Percentiles rank a stretch among this genome's conserved stretches.
These are phyloP conservation scores for Gadus chalcogrammus DNA, from an alignment of 2,113 vertebrate genomes.

Conservation along the genomic window DNA sequence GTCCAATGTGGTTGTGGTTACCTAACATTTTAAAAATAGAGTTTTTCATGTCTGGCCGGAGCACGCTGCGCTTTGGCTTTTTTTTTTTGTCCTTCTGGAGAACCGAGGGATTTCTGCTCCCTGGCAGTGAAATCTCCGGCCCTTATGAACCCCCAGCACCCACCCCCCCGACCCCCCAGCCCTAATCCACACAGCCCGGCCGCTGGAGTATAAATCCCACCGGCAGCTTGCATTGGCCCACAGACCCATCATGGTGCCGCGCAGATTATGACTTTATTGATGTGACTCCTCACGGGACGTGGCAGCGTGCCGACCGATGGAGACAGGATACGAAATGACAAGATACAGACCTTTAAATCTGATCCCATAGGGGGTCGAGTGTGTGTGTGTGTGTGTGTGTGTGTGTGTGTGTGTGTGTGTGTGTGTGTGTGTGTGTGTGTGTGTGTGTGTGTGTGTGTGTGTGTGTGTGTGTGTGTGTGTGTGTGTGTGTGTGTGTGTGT, in stretches of 20 bases:
- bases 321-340: slow-evolving; percentile 17
- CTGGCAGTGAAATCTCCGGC: slow-evolving; percentile 50
- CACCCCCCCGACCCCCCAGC: slow-evolving; percentile 26
- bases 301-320: slow-evolving; percentile 40
- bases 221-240: slow-evolving; percentile 41
- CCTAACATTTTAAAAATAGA: slow-evolving; percentile 46
- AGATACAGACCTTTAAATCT: slow-evolving; percentile 31
- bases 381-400: background rate
- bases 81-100: slow-evolving; percentile 13
- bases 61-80: background rate
- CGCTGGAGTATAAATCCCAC: slow-evolving; percentile 52
- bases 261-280: slow-evolving; percentile 44
- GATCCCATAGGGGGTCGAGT: background rate
- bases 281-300: slow-evolving; percentile 42
- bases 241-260: slow-evolving; percentile 34
- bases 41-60: slow-evolving; percentile 20
- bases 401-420: background rate
- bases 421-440: background rate
- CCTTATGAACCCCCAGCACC: slow-evolving; percentile 3
- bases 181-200: slow-evolving; percentile 65
- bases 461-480: background rate
- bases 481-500: background rate
- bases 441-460: background rate
- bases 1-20: slow-evolving; percentile 18
- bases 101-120: slow-evolving; percentile 49